Conservation (phyloP, 2,113 vertebrate species). For the Amazona vittata region DNA sequence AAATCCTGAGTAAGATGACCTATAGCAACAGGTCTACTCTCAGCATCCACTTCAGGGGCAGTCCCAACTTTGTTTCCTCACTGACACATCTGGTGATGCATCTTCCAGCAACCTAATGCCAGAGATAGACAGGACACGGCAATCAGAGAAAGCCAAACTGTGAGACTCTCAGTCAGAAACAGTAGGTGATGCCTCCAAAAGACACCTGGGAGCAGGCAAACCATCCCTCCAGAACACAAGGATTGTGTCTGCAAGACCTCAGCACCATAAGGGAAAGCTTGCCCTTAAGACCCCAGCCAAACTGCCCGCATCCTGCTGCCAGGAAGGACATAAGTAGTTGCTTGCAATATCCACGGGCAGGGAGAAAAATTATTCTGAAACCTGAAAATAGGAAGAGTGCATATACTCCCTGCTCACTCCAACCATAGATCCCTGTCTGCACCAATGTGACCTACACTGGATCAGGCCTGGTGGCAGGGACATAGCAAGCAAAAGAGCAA, state of each 20-base stretch:
- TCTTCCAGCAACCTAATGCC: neutral
- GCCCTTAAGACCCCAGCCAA: neutral
- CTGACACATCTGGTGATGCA: neutral
- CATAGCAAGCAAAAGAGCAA: neutral
- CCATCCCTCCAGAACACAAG: neutral
- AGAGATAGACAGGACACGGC: neutral
- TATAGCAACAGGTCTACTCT: neutral
- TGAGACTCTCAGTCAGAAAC: neutral
- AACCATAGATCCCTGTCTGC: neutral
- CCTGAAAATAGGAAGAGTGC: neutral
- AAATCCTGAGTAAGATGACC: neutral
- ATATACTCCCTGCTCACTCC: neutral
- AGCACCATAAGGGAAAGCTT: neutral
- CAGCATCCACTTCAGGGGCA: neutral
- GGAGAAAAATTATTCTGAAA: neutral
- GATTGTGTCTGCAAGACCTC: neutral
- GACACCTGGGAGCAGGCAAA: neutral
- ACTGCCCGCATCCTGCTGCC: neutral
- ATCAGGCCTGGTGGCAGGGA: neutral
- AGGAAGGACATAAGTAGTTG: neutral
- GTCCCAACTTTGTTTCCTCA: neutral
- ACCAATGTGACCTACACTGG: neutral
- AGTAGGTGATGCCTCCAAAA: neutral
- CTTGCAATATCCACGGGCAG: neutral
- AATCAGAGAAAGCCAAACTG: neutral